Base-by-base conservation (phyloP, 2,888 invertebrate species). In the Platycnemis pennipes region DNA sequence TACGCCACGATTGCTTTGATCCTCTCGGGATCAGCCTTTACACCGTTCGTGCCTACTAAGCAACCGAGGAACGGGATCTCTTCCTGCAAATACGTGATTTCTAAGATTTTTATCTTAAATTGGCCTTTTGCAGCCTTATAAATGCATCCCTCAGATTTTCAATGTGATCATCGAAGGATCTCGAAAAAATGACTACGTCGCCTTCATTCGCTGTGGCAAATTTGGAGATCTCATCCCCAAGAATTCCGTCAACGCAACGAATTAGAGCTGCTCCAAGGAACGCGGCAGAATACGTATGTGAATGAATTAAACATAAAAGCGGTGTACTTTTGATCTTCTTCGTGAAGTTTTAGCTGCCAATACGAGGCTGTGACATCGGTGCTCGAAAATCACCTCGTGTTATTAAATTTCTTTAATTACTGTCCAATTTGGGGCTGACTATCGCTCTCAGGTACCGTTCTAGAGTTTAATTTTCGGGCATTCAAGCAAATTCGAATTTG, bases 271-370 rank as follows among this genome's bases (percentile, higher is more conserved):
- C 88, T 7, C 88, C 44, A 88, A 26, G 88, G 22, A 26, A n/a
- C 88, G 26, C 63, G 63, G 5, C 26, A 26, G 26, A 88, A 88
- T 22, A 88, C 88, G 26, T 88, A 88, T 16, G 22, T 88, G n/a
- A 45, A 88, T 11, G 88, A 88, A 45, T 46, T 46, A 26, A 26
- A 46, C 16, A 88, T 44, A 19, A 88, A 88, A 2, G 5, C 88
- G 46, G 88, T 88, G 44, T 88, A 88, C 44, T 86, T 86, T 37
- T 44, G 85, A 86, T 44, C 63, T 42, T 86, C 85, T 5, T 16
- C 22, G 37, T 45, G 42, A 7, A 45, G 45, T 44, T 42, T 22
- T 2, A 88, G 22, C n/a, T 88, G 88, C n/a, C 16, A 45, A 45
- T 88, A 88, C 8, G 88, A 88, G 5, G 88, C 42, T 5, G 86